Evolutionary conservation across 2,797 vertebrate species (phyloP).

Genomic region (Uromys caudimaculatus): DNA sequence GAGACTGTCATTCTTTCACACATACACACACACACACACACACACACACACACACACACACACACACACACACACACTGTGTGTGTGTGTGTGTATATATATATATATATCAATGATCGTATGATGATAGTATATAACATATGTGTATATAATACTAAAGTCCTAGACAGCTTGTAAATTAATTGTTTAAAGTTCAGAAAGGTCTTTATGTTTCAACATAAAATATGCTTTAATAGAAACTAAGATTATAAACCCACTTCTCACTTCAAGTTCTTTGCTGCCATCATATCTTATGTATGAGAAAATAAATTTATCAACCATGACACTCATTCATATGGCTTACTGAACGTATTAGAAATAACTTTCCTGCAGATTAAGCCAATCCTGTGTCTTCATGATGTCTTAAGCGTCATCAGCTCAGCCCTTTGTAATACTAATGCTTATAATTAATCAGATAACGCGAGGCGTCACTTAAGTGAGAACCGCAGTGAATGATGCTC

Average conservation of each 20-base stretch:
- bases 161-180: not conserved
- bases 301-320: conserved; percentile 6
- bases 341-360: conserved; percentile 11
- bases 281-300: not conserved
- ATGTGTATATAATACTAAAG: not conserved
- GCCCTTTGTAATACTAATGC: not conserved
- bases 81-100: too few relatives aligned
- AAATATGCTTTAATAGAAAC: conserved; percentile 31
- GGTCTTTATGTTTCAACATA: not conserved
- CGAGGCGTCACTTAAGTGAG: not conserved
- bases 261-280: not conserved
- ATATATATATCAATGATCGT: not conserved
- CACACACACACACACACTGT: too few relatives aligned
- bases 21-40: too few relatives aligned
- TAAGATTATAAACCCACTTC: not conserved
- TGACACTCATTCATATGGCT: not conserved
- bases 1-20: not conserved
- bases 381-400: not conserved
- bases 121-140: not conserved
- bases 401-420: not conserved
- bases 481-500: not conserved
- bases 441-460: not conserved
- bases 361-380: not conserved
- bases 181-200: not conserved
- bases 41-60: too few relatives aligned